These are phyloP conservation scores for Autographa pulchrina DNA, from an alignment of 2,888 invertebrate genomes.

Conservation along the genomic window DNA sequence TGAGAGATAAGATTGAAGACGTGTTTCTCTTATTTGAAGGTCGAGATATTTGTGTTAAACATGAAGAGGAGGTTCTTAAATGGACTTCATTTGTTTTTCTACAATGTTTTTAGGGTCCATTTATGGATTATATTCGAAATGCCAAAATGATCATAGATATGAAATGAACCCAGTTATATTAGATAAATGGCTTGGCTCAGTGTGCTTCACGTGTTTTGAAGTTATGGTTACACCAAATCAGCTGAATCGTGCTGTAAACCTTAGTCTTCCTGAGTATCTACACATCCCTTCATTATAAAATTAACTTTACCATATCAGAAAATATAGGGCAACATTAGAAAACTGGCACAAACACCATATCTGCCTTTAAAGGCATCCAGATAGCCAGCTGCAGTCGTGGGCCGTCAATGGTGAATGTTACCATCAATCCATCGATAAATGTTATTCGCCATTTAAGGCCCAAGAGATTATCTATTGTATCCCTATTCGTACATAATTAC, in stretches of 20 bases:
- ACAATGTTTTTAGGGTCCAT: too few relatives aligned
- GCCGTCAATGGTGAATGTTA: slow-evolving; percentile 50
- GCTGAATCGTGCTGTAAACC: neutral
- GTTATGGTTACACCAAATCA: neutral
- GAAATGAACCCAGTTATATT: neutral
- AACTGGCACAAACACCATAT: slow-evolving; percentile 44
- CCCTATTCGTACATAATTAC: slow-evolving; percentile 55
- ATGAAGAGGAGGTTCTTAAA: neutral
- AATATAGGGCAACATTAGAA: slow-evolving; percentile 44
- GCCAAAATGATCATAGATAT: too few relatives aligned
- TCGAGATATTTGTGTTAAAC: neutral
- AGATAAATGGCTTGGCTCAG: neutral
- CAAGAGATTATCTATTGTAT: slow-evolving; percentile 51
- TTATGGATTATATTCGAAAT: too few relatives aligned
- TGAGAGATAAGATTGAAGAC: slow-evolving; percentile 32
- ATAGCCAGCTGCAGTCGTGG: slow-evolving; percentile 49
- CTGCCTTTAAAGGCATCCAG: slow-evolving; percentile 49
- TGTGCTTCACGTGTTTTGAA: neutral
- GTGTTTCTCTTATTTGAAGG: slow-evolving; percentile 24
- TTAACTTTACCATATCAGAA: slow-evolving; percentile 46
- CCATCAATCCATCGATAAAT: slow-evolving; percentile 56
- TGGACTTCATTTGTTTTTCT: too few relatives aligned
- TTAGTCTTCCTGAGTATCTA: slow-evolving; percentile 30
- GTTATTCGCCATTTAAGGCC: slow-evolving; percentile 50
- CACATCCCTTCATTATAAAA: slow-evolving; percentile 14